Evolutionary conservation across 2,888 invertebrate species (phyloP), one percentile per base, ranked within the genome.

Genomic region (Trisateles emortualis): DNA sequence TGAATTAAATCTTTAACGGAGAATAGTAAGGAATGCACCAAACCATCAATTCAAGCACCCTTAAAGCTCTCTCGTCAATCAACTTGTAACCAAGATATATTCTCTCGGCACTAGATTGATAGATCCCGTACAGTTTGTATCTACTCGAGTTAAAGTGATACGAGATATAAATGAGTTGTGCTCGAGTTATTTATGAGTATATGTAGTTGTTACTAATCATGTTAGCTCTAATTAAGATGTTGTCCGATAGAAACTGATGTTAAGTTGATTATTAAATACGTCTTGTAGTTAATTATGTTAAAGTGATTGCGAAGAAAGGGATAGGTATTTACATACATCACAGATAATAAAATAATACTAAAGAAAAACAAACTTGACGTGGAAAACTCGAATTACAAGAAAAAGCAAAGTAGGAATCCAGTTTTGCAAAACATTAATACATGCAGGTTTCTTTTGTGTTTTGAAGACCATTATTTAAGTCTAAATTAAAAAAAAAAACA

Each of bases 61-160:
- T 24, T 51, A 26, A 51, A 51, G 43, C 26, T 19, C 50, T 10
- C 40, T 36, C 42, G 30, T 53, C 49, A 56, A 50, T 48, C 39
- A 72, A 74, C 72, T 26, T 26, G 1, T 72, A 75, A 72, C 64
- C 52, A 61, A 72, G 72, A 76, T 72, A 52, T 72, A 81, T 81
- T 68, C 52, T 52, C 64, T 64, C 52, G 68, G 59, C 64, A 55
- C 49, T 36, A 50, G 77, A 81, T 80, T 79, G 78, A 82, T 81
- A 65, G 69, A 55, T 47, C 49, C 47, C 29, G 53, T 47, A 62
- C 65, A 60, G 74, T 72, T 74, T 59, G 67, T 64, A 51, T 45
- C 59, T 19, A 49, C 66, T 24, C 32, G 36, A 26, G 16, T 35
- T 29, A 24, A 1, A 52, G 19, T 32, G 58, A 67, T 59, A 59